phyloP scores from a whole-genome alignment of 2,797 vertebrate species.

The Pogonophryne albipinna region DNA sequence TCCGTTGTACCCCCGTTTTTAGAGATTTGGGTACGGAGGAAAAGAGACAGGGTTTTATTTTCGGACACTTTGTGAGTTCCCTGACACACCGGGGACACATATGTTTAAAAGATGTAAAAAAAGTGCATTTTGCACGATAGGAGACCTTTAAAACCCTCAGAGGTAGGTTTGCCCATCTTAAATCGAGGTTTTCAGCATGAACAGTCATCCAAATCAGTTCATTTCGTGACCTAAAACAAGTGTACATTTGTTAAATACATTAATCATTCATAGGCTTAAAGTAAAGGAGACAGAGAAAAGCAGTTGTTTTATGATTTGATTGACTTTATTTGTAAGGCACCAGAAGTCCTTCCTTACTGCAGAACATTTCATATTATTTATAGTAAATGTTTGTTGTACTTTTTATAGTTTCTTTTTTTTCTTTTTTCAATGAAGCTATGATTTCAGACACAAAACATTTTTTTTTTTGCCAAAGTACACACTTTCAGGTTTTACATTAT shows the following conservation, averaged over 20 bases:
- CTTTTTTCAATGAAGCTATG: slow-evolving; percentile 83
- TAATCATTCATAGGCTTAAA: no score
- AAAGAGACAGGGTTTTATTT: no score
- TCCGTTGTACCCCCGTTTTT: no score
- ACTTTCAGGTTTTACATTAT: slow-evolving; percentile 85
- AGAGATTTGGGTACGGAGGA: no score
- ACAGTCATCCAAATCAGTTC: no score
- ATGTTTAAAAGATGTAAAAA: no score
- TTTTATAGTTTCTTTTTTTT: slow-evolving; percentile 72
- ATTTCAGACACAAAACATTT: slow-evolving; percentile 83
- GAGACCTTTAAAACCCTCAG: no score
- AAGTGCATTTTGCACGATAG: no score
- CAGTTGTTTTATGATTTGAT: slow-evolving; percentile 73
- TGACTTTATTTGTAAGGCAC: slow-evolving; percentile 89
- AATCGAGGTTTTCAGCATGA: no score
- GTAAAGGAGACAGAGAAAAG: slow-evolving; percentile 22
- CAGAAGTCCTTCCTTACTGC: slow-evolving; percentile 87
- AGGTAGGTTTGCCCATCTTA: no score
- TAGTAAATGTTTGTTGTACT: slow-evolving; percentile 82
- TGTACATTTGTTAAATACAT: background rate
- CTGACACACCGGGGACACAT: no score
- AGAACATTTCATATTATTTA: slow-evolving; percentile 85
- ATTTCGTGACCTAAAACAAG: background rate
- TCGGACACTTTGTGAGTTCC: no score
- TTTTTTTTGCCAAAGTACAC: slow-evolving; percentile 81